Base-by-base conservation (phyloP, 2,888 invertebrate genomes). In the Pachycephus smyrnensis region DNA sequence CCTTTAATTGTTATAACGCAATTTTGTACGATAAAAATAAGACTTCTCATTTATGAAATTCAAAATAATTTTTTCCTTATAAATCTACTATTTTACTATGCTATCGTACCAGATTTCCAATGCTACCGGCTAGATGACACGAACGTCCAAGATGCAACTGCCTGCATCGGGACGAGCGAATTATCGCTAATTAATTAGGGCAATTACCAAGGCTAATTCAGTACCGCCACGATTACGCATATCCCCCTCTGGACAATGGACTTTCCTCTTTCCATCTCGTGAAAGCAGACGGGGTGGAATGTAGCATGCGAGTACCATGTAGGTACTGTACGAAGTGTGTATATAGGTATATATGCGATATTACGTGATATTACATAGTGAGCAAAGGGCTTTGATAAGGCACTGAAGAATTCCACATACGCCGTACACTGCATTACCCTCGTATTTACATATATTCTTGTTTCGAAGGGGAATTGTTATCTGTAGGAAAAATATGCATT, bases 121-220 rank as follows among this genome's bases (percentile, higher is more conserved):
- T 9, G 0, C 9, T 9, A 9, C 23, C 23, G 55, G 23, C 55
- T 23, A 23, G 2, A 15, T 55, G 55, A 55, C 55, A 2, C 23
- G 55, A 55, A 55, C 23, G 0, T 55, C 9, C 55, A 55, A 1
- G 55, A 23, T 40, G 40, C 37, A 4, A 37, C 12, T 12, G 37
- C 12, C 1, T 55, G 40, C 55, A 55, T 55, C 23, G 55, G 55
- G 23, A 55, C 55, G 76, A 74, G 75, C 36, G 75, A 69, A 32
- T 82, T 80, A 77, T 73, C 78, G 75, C 75, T 82, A 82, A 84
- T 85, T 83, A 81, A 86, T 85, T 74, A 79, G 75, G 68, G 75
- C 80, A 80, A 84, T 84, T 83, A 83, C 73, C 77, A 73, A 69
- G 68, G 35, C 79, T 81, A 79, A 82, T 83, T 82, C 73, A 9